Evolutionary conservation across 2,888 invertebrate genomes (phyloP).

Genomic region (Prosapia bicincta): DNA sequence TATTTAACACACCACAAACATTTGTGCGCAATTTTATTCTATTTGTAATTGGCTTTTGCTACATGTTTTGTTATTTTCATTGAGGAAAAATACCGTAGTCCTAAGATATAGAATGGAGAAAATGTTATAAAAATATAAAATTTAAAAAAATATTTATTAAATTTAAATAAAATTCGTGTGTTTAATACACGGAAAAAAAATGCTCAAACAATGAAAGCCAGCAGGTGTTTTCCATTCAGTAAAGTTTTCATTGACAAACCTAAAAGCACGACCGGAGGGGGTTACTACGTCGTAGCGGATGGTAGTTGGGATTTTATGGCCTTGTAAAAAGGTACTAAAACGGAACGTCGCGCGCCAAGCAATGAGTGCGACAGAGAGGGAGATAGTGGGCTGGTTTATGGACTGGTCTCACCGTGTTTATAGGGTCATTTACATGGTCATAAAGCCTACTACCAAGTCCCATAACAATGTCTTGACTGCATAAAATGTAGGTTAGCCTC

Average conservation of each 20-base stretch:
- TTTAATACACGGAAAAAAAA: no score
- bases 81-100: no score
- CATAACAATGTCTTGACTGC: background rate
- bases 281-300: constrained; percentile 5
- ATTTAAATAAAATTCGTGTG: no score
- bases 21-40: no score
- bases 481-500: background rate
- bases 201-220: background rate
- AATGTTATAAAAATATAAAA: no score
- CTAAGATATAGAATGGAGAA: no score
- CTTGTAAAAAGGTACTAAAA: constrained; percentile 34
- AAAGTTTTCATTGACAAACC: constrained; percentile 13
- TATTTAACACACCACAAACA: no score
- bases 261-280: background rate
- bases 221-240: constrained; percentile 3
- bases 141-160: no score
- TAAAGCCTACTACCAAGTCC: background rate
- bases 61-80: no score
- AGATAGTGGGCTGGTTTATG: constrained; percentile 30
- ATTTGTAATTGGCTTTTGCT: no score
- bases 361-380: constrained; percentile 36
- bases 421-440: background rate
- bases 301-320: constrained; percentile 27
- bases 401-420: background rate
- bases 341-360: constrained; percentile 27